phyloP scores from a whole-genome alignment of 2,113 vertebrate genomes.

The Philantomba maxwellii region DNA sequence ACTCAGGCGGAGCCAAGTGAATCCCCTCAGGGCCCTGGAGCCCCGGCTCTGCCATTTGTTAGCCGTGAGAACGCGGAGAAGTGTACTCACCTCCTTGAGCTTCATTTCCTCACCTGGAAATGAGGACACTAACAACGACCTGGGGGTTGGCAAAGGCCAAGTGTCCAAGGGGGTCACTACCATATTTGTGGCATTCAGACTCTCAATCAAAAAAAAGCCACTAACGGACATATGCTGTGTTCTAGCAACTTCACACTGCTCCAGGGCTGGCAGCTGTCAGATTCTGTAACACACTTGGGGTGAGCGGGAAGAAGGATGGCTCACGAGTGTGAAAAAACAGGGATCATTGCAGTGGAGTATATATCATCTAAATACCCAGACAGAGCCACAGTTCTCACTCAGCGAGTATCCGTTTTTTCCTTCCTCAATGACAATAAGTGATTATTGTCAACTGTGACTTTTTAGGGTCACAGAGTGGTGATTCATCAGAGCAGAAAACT shows the following conservation, averaged over 20 bases:
- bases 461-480: slow-evolving; percentile 13
- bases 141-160: not conserved
- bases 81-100: not conserved
- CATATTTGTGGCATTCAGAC: not conserved
- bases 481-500: not conserved
- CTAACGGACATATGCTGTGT: not conserved
- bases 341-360: not conserved
- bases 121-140: not conserved
- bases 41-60: not conserved
- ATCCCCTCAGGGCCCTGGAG: no score
- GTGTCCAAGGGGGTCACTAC: not conserved
- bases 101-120: not conserved
- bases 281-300: not conserved
- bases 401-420: not conserved
- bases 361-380: not conserved
- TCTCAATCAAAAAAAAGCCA: not conserved
- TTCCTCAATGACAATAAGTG: not conserved
- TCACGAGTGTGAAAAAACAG: not conserved
- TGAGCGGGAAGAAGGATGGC: not conserved
- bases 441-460: not conserved
- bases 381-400: not conserved
- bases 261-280: slow-evolving; percentile 21
- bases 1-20: not conserved
- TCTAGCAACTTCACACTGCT: not conserved
- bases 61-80: not conserved